A percentile compares a stretch with the other conserved stretches of the same genome.
These are phyloP conservation scores for Alectoris magna DNA, from an alignment of 2,797 vertebrate species.

Conservation along the genomic window DNA sequence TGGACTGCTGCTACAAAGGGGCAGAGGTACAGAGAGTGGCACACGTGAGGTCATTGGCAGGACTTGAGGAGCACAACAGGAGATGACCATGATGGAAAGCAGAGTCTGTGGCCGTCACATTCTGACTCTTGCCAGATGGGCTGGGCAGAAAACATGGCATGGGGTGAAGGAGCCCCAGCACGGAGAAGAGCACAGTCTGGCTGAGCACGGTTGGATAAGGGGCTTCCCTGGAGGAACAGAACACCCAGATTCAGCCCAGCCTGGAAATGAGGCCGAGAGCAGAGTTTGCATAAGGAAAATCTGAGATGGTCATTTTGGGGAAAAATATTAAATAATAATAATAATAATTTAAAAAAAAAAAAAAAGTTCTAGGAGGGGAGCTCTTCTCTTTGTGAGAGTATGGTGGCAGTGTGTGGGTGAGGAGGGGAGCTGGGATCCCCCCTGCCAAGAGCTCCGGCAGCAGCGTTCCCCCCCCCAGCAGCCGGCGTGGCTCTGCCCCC, in stretches of 20 bases:
- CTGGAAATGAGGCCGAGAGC: not conserved
- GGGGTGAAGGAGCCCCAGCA: not conserved
- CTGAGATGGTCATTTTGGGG: not conserved
- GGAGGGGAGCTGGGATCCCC: not conserved
- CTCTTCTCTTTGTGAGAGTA: not conserved
- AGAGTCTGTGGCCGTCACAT: not conserved
- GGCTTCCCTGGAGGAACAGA: not conserved
- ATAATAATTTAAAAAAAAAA: too few species aligned
- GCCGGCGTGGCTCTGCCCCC: constrained; percentile 54
- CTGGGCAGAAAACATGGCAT: not conserved
- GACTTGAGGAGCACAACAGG: not conserved
- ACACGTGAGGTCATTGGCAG: not conserved
- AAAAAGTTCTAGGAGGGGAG: not conserved
- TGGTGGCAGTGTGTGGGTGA: not conserved
- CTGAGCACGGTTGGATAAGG: not conserved
- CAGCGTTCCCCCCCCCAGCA: not conserved
- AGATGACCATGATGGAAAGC: not conserved
- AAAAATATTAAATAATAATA: not conserved
- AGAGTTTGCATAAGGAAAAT: not conserved
- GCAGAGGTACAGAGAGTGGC: not conserved
- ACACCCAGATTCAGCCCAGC: not conserved
- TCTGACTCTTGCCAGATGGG: not conserved
- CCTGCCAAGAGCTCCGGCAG: not conserved
- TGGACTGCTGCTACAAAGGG: not conserved
- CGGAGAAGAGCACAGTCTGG: not conserved